Percentiles rank a stretch among this genome's conserved stretches.
These are phyloP conservation scores for Gavialis gangeticus DNA, from an alignment of 2,113 vertebrate genomes.

Conservation along the genomic window DNA sequence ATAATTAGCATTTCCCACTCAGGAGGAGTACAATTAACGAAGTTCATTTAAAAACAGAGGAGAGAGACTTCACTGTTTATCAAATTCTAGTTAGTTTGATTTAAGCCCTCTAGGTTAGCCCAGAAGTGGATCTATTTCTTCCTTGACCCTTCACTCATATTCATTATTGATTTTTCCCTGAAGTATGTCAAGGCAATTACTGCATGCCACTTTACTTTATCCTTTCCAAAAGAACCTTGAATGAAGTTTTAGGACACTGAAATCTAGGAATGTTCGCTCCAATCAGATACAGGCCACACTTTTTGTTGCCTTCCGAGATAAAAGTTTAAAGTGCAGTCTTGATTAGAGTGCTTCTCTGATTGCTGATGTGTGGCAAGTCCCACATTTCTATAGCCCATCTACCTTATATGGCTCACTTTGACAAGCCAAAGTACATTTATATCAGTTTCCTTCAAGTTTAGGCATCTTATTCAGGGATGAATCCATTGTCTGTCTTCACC, in stretches of 20 bases:
- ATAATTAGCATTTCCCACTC: not conserved
- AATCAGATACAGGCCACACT: slow-evolving; percentile 52
- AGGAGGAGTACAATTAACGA: not conserved
- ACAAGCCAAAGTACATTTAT: not conserved
- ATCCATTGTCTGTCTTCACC: slow-evolving; percentile 20
- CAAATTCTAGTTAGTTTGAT: slow-evolving; percentile 53
- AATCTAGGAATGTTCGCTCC: slow-evolving; percentile 69
- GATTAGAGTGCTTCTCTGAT: slow-evolving; percentile 64
- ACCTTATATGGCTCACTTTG: slow-evolving; percentile 15
- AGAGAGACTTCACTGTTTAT: slow-evolving; percentile 39
- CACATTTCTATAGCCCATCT: slow-evolving; percentile 6
- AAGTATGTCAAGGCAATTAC: slow-evolving; percentile 70
- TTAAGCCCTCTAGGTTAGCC: slow-evolving; percentile 47
- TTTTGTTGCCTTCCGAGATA: slow-evolving; percentile 56
- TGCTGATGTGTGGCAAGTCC: slow-evolving; percentile 8
- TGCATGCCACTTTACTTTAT: slow-evolving; percentile 55
- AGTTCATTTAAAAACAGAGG: not conserved
- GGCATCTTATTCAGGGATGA: slow-evolving; percentile 23
- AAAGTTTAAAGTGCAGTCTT: slow-evolving; percentile 54
- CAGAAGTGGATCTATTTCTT: slow-evolving; percentile 43
- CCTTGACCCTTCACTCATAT: slow-evolving; percentile 66
- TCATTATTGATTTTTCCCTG: slow-evolving; percentile 75
- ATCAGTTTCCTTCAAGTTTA: not conserved
- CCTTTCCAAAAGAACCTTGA: slow-evolving; percentile 49
- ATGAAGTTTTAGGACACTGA: slow-evolving; percentile 59